phyloP scores from a whole-genome alignment of 1,140 invertebrate genomes.

The Cotesia typhae region DNA sequence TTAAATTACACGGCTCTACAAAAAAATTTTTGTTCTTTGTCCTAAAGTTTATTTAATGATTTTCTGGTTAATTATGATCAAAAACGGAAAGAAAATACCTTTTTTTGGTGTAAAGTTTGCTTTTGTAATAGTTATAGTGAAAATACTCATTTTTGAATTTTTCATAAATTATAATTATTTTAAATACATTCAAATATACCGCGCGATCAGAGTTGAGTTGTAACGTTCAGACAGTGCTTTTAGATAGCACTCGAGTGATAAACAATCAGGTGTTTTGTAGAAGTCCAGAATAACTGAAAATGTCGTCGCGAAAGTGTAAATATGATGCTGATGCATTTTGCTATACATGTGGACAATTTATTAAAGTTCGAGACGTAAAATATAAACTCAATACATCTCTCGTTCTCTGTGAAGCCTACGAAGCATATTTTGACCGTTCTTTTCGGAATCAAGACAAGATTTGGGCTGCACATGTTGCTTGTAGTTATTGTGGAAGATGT shows the following conservation, averaged over 20 bases:
- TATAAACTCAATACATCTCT: background rate
- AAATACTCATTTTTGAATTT: background rate
- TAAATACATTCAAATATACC: background rate
- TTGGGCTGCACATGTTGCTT: background rate
- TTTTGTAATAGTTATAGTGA: slow-evolving; percentile 9
- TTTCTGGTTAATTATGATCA: background rate
- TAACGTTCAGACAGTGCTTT: background rate
- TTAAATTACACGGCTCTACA: too few species aligned
- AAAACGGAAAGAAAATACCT: slow-evolving; percentile 4
- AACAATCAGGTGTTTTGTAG: background rate
- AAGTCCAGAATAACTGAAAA: background rate
- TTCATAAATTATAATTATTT: background rate
- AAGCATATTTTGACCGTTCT: background rate
- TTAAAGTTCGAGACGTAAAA: background rate
- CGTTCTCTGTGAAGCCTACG: too few species aligned
- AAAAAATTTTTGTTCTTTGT: slow-evolving; percentile 25
- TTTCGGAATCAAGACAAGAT: background rate
- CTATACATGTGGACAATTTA: background rate
- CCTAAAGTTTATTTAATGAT: background rate
- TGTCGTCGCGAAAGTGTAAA: slow-evolving; percentile 1
- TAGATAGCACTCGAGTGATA: background rate
- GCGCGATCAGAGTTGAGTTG: background rate
- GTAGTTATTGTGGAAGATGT: slow-evolving; percentile 1
- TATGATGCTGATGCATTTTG: slow-evolving; percentile 8
- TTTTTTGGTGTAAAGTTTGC: slow-evolving; percentile 6